Evolutionary conservation across 2,888 invertebrate genomes (phyloP).

Genomic region (Parnassius mnemosyne): DNA sequence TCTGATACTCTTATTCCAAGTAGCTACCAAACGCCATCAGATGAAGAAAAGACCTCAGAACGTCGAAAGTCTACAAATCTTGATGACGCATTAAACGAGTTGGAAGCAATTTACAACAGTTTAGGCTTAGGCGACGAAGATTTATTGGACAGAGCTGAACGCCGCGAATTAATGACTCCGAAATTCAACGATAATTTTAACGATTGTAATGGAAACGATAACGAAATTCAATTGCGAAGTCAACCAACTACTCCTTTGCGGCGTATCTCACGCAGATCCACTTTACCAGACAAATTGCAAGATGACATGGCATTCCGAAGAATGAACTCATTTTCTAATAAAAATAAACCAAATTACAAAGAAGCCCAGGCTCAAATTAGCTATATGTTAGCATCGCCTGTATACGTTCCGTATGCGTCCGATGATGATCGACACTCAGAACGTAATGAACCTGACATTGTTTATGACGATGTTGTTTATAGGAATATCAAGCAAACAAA

Average conservation of each 20-base stretch:
- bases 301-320: conserved; percentile 92
- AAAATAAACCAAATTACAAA: conserved; percentile 68
- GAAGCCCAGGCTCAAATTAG: conserved; percentile 78
- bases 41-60: conserved; percentile 73
- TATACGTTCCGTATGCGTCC: conserved; percentile 76
- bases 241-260: conserved; percentile 72
- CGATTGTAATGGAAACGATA: conserved; percentile 77
- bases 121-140: conserved; percentile 92
- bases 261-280: conserved; percentile 64
- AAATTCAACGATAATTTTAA: conserved; percentile 72
- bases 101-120: conserved; percentile 95
- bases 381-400: conserved; percentile 86
- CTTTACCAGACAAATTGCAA: conserved; percentile 83
- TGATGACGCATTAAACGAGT: conserved; percentile 92
- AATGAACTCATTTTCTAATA: conserved; percentile 79
- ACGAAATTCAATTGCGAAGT: conserved; percentile 68
- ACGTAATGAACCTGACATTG: conserved; percentile 89
- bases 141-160: conserved; percentile 88
- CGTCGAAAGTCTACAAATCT: conserved; percentile 87
- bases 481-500: conserved; percentile 90
- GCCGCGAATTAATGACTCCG: conserved; percentile 83
- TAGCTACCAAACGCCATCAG: conserved; percentile 65
- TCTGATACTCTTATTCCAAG: conserved; percentile 66
- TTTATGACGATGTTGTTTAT: conserved; percentile 91
- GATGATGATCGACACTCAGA: conserved; percentile 78